Evolutionary conservation across 1,140 invertebrate species (phyloP).

Genomic region (Eurosta solidaginis): DNA sequence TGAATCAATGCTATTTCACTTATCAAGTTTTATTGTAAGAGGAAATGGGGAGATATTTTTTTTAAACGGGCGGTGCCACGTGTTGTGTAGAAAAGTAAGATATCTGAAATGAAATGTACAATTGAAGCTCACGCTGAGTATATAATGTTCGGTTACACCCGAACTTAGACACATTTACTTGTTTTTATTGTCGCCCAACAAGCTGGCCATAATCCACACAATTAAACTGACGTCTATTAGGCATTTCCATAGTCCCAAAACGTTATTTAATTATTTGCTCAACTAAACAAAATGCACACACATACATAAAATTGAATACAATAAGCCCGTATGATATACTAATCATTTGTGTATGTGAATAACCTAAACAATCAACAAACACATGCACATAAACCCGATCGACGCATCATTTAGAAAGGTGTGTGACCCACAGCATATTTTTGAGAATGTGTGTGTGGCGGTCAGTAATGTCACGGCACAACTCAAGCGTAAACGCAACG

Average conservation of each 20-base stretch:
- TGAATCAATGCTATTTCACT: too few relatives aligned
- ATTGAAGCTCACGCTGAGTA: too few relatives aligned
- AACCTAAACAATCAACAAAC: neutral
- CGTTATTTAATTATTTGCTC: constrained; percentile 21
- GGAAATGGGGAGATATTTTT: too few relatives aligned
- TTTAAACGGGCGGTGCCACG: too few relatives aligned
- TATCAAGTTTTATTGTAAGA: too few relatives aligned
- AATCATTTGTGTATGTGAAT: too few relatives aligned
- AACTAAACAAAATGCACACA: neutral
- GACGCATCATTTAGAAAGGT: neutral
- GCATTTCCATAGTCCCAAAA: neutral
- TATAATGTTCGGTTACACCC: too few relatives aligned
- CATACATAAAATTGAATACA: neutral
- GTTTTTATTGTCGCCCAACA: constrained; percentile 15
- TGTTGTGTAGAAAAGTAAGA: too few relatives aligned
- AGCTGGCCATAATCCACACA: constrained; percentile 18
- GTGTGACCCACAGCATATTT: neutral
- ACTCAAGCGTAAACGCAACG: constrained; percentile 25
- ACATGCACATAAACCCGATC: neutral
- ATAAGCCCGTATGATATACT: too few relatives aligned
- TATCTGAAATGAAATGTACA: too few relatives aligned
- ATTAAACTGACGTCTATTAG: constrained; percentile 21
- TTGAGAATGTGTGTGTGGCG: neutral
- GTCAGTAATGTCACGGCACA: constrained; percentile 12
- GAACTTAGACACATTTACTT: neutral